Percentiles rank a stretch among this genome's conserved stretches.
Conservation (phyloP, 2,888 invertebrate species). For the Hirtodrosophila duncani region DNA sequence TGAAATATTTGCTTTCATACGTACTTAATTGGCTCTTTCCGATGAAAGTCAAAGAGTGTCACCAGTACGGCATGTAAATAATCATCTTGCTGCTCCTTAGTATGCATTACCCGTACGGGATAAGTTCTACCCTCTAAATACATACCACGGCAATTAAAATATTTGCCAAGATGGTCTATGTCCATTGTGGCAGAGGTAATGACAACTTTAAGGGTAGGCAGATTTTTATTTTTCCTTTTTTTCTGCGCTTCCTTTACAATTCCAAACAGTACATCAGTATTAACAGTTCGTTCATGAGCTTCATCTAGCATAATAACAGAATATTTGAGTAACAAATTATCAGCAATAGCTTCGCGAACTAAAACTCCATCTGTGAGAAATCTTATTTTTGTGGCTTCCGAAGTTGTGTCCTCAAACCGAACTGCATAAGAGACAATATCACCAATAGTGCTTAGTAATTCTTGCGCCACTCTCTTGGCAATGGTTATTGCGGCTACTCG, state of each 20-base stretch:
- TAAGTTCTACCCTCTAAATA: slow-evolving; percentile 94
- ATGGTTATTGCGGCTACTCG: slow-evolving; percentile 96
- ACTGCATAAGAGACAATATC: slow-evolving; percentile 88
- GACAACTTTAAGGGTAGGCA: slow-evolving; percentile 85
- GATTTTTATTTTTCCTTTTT: slow-evolving; percentile 81
- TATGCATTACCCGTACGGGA: slow-evolving; percentile 87
- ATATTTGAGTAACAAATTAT: slow-evolving; percentile 87
- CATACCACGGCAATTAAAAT: slow-evolving; percentile 92
- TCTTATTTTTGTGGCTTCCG: slow-evolving; percentile 89
- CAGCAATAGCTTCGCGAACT: slow-evolving; percentile 91
- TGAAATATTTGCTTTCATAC: slow-evolving; percentile 67
- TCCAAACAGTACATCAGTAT: slow-evolving; percentile 95
- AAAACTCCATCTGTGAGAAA: slow-evolving; percentile 97
- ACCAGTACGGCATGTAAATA: slow-evolving; percentile 90
- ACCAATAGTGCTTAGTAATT: slow-evolving; percentile 84
- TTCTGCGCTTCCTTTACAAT: slow-evolving; percentile 93
- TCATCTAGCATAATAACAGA: slow-evolving; percentile 93
- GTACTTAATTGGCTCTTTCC: slow-evolving; percentile 88
- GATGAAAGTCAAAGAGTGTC: slow-evolving; percentile 93
- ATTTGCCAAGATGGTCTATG: slow-evolving; percentile 93
- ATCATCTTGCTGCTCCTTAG: slow-evolving; percentile 86
- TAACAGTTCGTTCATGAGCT: slow-evolving; percentile 96
- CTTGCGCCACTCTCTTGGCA: slow-evolving; percentile 93
- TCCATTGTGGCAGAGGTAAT: slow-evolving; percentile 98
- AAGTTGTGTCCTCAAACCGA: slow-evolving; percentile 93